Evolutionary conservation across 2,888 invertebrate species (phyloP).

Genomic region (Anticlea derivata): DNA sequence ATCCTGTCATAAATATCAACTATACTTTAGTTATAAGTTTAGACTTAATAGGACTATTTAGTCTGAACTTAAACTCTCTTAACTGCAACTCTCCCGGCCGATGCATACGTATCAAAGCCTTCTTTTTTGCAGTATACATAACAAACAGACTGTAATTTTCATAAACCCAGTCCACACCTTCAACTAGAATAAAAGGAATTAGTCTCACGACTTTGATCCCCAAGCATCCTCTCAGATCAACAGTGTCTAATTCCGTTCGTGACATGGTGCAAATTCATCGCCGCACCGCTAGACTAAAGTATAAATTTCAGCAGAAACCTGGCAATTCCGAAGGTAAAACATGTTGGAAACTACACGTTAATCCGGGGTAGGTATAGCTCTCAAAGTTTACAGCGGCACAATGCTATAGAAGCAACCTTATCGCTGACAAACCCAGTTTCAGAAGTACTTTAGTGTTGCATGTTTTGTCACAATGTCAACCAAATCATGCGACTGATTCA

Average conservation of each 20-base stretch:
- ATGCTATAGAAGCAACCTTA: conserved; percentile 39
- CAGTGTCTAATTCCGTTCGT: background rate
- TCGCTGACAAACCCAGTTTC: conserved; percentile 31
- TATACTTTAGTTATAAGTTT: background rate
- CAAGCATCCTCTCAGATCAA: no score
- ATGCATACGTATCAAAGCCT: no score
- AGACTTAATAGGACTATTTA: background rate
- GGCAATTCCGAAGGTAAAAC: conserved; percentile 19
- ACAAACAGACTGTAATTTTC: no score
- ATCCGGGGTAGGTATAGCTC: conserved; percentile 8
- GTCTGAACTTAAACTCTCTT: no score
- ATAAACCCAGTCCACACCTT: no score
- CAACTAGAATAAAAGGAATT: no score
- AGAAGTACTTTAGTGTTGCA: conserved; percentile 29
- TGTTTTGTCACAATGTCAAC: conserved; percentile 40
- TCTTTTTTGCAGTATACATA: no score
- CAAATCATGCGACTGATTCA: conserved; percentile 20
- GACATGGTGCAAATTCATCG: no score
- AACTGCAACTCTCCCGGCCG: no score
- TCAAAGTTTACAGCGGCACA: conserved; percentile 36
- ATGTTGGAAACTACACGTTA: conserved; percentile 11
- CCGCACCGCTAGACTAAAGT: background rate
- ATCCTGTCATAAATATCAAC: background rate
- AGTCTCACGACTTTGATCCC: no score
- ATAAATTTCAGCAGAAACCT: conserved; percentile 10